Conservation (phyloP, 2,797 vertebrate species). For the Syngnathus acus region DNA sequence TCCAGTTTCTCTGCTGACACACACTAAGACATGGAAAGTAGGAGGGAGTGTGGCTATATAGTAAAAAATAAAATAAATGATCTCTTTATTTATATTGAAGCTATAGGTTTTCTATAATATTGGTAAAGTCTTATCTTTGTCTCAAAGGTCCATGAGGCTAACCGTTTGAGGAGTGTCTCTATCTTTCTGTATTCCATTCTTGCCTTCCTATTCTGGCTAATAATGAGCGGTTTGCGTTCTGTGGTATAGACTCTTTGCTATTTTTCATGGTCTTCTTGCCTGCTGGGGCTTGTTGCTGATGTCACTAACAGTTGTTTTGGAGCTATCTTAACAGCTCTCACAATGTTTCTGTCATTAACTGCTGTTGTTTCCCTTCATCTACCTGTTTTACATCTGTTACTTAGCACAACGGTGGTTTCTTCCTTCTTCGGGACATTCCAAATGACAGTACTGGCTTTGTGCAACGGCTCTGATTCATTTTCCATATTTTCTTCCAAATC, state of each 20-base stretch:
- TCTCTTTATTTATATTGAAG: background rate
- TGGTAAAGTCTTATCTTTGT: background rate
- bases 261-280: background rate
- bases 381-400: background rate
- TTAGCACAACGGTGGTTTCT: background rate
- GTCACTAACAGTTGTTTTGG: background rate
- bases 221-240: background rate
- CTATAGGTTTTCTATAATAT: background rate
- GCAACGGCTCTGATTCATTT: background rate
- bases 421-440: background rate
- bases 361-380: background rate
- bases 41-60: too few species aligned
- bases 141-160: background rate
- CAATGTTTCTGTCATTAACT: conserved; percentile 3
- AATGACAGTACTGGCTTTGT: background rate
- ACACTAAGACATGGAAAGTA: too few species aligned
- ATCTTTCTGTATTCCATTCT: background rate
- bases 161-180: background rate
- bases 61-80: too few species aligned
- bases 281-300: background rate
- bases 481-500: background rate
- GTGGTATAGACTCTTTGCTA: background rate
- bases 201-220: background rate
- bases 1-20: too few species aligned
- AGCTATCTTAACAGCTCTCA: background rate